Evolutionary conservation across 2,888 invertebrate species (phyloP).

Genomic region (Melitaea athalia): DNA sequence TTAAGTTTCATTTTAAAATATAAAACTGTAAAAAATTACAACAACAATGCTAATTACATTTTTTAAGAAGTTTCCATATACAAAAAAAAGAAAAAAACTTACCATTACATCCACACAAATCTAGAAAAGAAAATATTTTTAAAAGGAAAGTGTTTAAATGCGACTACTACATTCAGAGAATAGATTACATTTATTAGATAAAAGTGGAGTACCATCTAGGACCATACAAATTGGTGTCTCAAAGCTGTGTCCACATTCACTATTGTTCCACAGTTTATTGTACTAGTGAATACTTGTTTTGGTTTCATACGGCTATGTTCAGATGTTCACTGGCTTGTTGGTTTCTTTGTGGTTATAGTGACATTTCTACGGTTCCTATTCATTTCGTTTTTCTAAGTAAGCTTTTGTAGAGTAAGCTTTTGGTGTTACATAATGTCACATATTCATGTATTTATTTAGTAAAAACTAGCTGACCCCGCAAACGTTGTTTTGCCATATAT

Average conservation of each 20-base stretch:
- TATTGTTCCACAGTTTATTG: conserved; percentile 51
- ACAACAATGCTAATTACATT: no score
- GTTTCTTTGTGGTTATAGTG: no score
- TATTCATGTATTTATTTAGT: no score
- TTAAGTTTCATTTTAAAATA: no score
- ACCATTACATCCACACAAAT: background rate
- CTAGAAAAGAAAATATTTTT: background rate
- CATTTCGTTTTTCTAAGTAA: no score
- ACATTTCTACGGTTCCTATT: no score
- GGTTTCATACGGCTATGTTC: conserved; percentile 35
- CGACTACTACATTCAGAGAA: conserved; percentile 14
- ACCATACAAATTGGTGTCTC: conserved; percentile 47
- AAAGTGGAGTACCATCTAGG: conserved; percentile 51
- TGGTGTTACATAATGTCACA: no score
- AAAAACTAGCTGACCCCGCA: no score
- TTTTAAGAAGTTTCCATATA: background rate
- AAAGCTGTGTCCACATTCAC: conserved; percentile 51
- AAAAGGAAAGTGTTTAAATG: background rate
- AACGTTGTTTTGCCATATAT: no score
- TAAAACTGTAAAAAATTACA: no score
- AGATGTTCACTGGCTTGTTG: conserved; percentile 3
- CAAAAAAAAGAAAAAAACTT: background rate
- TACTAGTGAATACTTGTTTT: conserved; percentile 48
- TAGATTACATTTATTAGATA: conserved; percentile 38
- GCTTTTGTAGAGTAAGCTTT: no score